Evolutionary conservation across 2,113 vertebrate genomes (phyloP).

Genomic region (Vanacampus margaritifer): DNA sequence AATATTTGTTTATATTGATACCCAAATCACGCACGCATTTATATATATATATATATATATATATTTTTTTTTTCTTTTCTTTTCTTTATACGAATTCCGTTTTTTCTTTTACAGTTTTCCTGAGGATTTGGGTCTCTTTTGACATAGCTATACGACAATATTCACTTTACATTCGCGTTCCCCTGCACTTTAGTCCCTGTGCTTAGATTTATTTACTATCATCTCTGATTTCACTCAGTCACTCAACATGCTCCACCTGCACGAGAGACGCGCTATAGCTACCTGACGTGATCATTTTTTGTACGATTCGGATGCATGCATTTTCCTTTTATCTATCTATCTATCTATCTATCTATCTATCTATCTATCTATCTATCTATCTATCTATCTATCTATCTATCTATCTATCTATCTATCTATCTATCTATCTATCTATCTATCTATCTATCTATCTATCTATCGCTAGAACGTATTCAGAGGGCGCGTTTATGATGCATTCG

Average conservation of each 20-base stretch:
- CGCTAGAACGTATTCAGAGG: too few species aligned
- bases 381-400: too few species aligned
- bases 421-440: too few species aligned
- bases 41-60: too few species aligned
- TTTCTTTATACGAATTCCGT: too few species aligned
- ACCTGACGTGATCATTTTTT: background rate
- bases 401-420: too few species aligned
- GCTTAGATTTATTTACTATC: conserved; percentile 48
- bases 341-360: background rate
- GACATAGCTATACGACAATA: conserved; percentile 21
- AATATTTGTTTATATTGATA: background rate
- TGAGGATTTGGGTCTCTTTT: background rate
- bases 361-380: too few species aligned
- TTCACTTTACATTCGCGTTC: conserved; percentile 19
- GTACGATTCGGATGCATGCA: too few species aligned
- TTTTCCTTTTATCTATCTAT: background rate
- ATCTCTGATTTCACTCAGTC: background rate
- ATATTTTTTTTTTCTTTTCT: too few species aligned
- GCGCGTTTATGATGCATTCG: too few species aligned
- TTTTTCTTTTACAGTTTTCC: background rate
- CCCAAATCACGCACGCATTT: background rate
- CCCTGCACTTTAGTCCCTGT: conserved; percentile 31
- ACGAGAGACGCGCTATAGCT: too few species aligned
- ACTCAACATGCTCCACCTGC: background rate
- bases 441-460: too few species aligned